Evolutionary conservation across 2,888 invertebrate genomes (phyloP).

Genomic region (Tenthredo distinguenda): DNA sequence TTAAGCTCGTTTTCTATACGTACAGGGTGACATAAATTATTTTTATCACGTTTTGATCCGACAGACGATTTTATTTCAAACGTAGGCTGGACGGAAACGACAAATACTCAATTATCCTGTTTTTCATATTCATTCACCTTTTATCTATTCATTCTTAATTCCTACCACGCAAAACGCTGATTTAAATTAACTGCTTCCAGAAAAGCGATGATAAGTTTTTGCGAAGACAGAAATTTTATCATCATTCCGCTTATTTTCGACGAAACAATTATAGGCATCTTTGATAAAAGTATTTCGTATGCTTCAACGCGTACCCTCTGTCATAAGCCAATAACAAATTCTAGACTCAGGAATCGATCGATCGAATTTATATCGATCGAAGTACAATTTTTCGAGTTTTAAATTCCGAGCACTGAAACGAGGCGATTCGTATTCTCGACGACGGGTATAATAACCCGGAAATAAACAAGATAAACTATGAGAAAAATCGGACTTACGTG

Average conservation of each 20-base stretch:
- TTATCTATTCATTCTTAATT: no score
- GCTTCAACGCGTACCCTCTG: background rate
- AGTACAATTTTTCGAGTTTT: background rate
- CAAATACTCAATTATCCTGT: no score
- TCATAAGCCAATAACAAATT: background rate
- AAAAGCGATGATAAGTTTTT: background rate
- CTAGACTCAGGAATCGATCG: background rate
- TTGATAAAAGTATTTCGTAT: background rate
- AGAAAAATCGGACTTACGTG: slow-evolving; percentile 15
- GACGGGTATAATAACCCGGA: background rate
- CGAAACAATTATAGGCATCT: background rate
- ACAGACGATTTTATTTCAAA: background rate
- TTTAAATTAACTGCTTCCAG: background rate
- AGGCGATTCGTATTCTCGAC: background rate
- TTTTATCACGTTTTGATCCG: background rate
- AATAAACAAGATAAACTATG: background rate
- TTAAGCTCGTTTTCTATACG: background rate
- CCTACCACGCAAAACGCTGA: no score
- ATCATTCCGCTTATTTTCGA: background rate
- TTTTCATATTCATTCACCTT: no score
- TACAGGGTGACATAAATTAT: background rate
- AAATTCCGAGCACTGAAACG: background rate
- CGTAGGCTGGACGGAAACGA: no score
- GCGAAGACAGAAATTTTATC: background rate
- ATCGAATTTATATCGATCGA: background rate